Evolutionary conservation across 2,797 vertebrate species (phyloP).

Genomic region (Poliocrania exsul): DNA sequence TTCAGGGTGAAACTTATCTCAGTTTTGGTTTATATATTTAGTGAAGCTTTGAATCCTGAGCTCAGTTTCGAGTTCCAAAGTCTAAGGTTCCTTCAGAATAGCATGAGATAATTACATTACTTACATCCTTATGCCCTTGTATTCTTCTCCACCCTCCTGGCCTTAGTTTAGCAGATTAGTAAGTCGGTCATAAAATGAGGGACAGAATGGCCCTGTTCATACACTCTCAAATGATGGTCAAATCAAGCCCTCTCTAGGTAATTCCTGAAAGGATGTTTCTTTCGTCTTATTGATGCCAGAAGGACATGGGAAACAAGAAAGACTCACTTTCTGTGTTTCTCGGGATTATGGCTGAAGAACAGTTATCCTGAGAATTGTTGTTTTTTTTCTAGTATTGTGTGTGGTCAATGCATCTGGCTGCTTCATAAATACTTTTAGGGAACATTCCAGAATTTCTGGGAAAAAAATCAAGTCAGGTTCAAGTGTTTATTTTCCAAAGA

Average conservation of each 20-base stretch:
- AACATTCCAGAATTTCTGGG: background rate
- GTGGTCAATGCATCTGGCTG: background rate
- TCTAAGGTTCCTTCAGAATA: background rate
- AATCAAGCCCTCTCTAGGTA: background rate
- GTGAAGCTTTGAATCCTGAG: background rate
- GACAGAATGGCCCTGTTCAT: background rate
- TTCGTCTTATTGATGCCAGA: background rate
- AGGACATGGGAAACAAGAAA: background rate
- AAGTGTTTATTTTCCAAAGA: slow-evolving; percentile 6
- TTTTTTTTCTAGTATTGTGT: background rate
- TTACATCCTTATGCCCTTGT: background rate
- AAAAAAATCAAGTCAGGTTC: background rate
- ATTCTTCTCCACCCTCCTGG: background rate
- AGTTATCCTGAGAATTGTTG: background rate
- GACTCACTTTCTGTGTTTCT: background rate
- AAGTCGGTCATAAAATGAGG: background rate
- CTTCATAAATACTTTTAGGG: background rate
- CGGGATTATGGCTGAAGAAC: background rate
- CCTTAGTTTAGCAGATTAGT: background rate
- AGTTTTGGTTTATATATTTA: background rate
- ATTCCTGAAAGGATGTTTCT: background rate
- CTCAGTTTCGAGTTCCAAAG: background rate
- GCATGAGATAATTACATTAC: background rate
- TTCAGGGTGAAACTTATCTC: background rate
- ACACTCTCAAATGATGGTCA: background rate